phyloP scores from a whole-genome alignment of 2,113 vertebrate genomes.

The Anarhynchus alexandrinus region DNA sequence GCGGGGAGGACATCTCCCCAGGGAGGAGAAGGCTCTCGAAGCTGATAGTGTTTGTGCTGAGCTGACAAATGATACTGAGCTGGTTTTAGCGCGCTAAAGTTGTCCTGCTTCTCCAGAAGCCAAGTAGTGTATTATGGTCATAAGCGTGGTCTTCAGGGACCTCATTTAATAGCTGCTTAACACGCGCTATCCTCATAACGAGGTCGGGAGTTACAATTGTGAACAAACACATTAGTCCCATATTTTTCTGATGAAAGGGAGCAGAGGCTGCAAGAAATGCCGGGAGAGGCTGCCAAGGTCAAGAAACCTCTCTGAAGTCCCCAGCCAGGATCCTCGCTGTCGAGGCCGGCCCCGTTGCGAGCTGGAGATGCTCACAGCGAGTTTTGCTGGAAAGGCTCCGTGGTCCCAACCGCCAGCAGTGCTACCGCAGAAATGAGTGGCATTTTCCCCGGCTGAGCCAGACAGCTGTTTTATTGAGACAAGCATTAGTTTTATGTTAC shows the following conservation, averaged over 20 bases:
- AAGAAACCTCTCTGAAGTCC: neutral
- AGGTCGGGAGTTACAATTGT: neutral
- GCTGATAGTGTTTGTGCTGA: neutral
- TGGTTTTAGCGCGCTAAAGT: neutral
- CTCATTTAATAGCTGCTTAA: neutral
- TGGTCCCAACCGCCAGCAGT: neutral
- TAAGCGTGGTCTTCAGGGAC: neutral
- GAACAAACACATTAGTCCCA: neutral
- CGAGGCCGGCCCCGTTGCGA: neutral
- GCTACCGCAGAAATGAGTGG: neutral
- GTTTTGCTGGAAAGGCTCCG: neutral
- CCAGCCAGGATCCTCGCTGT: neutral
- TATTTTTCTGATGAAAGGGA: neutral
- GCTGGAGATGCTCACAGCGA: neutral
- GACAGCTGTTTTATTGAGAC: neutral
- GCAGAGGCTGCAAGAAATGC: neutral
- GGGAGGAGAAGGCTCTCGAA: neutral
- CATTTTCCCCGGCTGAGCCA: neutral
- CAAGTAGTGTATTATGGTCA: neutral
- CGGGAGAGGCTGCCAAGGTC: neutral
- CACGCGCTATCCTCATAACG: rapidly evolving
- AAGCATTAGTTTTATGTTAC: neutral
- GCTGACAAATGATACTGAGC: neutral
- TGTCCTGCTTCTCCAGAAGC: neutral
- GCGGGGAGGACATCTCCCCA: rapidly evolving